Percentiles rank a stretch among this genome's conserved stretches.
phyloP scores from a whole-genome alignment of 2,113 vertebrate species.

The Corythoichthys haematopterus region DNA sequence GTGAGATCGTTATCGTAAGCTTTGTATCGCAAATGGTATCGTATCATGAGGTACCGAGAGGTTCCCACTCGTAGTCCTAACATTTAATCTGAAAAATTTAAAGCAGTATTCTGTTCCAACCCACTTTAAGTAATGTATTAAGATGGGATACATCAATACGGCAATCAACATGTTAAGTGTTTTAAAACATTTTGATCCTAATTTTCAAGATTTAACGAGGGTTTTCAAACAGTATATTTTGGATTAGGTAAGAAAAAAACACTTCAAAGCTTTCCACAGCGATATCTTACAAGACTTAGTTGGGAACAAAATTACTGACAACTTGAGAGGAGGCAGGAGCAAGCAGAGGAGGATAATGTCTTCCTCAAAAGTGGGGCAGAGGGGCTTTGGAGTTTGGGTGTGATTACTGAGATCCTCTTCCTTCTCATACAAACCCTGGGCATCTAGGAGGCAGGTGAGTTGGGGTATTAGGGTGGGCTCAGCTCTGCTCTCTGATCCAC shows the following conservation, averaged over 20 bases:
- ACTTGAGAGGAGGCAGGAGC: conserved; percentile 12
- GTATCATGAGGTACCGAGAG: no score
- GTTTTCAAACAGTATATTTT: not conserved
- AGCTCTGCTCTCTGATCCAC: conserved; percentile 52
- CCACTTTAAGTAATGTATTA: not conserved
- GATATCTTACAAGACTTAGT: not conserved
- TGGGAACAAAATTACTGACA: not conserved
- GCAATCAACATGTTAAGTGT: not conserved
- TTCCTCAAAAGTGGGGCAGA: conserved; percentile 31
- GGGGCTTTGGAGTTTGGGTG: conserved; percentile 25
- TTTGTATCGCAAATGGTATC: no score
- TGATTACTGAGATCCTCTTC: conserved; percentile 45
- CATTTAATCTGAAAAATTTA: not conserved
- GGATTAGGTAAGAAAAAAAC: not conserved
- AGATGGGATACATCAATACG: not conserved
- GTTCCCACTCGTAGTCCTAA: no score
- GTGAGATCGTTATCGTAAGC: no score
- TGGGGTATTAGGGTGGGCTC: conserved; percentile 31
- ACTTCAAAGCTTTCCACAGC: not conserved
- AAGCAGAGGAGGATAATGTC: conserved; percentile 9
- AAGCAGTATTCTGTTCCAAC: not conserved
- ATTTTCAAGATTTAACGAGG: not conserved
- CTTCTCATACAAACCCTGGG: conserved; percentile 31
- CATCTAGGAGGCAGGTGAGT: conserved; percentile 40
- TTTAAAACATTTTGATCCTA: not conserved